These are phyloP conservation scores for Coelogynopora nodosa DNA, from an alignment of 2,888 invertebrate species.

Conservation along the genomic window DNA sequence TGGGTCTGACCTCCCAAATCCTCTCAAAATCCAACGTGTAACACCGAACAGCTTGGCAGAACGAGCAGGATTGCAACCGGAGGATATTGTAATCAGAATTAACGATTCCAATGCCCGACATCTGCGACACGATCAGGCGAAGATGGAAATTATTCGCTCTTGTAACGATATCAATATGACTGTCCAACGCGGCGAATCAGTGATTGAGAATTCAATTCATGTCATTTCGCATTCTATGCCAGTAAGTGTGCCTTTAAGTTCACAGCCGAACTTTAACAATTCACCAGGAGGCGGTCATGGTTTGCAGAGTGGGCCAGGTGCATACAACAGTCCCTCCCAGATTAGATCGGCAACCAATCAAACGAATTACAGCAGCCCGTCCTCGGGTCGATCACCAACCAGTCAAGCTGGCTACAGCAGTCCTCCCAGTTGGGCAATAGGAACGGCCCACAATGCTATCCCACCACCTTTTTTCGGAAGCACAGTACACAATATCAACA, in stretches of 20 bases:
- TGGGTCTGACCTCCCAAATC: constrained; percentile 24
- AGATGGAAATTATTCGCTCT: constrained; percentile 83
- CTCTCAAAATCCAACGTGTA: constrained; percentile 23
- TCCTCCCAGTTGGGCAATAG: constrained; percentile 43
- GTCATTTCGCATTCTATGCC: neutral
- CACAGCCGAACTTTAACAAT: neutral
- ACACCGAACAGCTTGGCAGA: constrained; percentile 83
- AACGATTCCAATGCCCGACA: constrained; percentile 74
- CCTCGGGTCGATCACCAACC: neutral
- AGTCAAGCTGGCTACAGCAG: neutral
- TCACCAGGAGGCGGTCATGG: neutral
- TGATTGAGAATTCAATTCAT: neutral
- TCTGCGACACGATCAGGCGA: constrained; percentile 84
- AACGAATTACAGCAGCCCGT: neutral
- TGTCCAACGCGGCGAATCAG: neutral
- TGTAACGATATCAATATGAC: constrained; percentile 77
- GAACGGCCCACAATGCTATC: constrained; percentile 36
- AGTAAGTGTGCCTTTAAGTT: too few relatives aligned
- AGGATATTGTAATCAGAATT: constrained; percentile 86
- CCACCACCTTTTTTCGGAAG: neutral
- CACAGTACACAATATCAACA: neutral
- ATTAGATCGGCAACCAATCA: neutral
- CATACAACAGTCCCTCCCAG: neutral
- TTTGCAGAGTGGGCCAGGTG: neutral
- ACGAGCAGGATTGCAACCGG: constrained; percentile 82